Percentiles rank a stretch among this genome's conserved stretches.
Conservation (phyloP, 1,140 invertebrate genomes). For the Lerema accius region DNA sequence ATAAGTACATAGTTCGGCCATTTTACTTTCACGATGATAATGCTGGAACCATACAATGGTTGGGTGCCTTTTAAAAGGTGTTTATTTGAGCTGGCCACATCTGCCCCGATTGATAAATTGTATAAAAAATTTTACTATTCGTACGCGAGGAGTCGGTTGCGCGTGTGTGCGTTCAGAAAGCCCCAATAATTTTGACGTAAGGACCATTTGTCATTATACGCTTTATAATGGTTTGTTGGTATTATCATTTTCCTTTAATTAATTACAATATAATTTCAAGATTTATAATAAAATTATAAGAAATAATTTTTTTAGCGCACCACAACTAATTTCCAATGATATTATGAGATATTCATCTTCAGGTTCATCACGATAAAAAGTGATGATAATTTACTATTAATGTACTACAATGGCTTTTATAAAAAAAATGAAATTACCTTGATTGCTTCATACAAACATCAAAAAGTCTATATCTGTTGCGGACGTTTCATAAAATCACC, state of each 20-base stretch:
- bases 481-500: slow-evolving; percentile 6
- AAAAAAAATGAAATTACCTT: too few species aligned
- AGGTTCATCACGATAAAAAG: too few species aligned
- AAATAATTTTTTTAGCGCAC: too few species aligned
- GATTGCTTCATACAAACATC: too few species aligned
- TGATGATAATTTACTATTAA: too few species aligned
- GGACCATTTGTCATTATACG: slow-evolving; percentile 32
- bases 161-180: slow-evolving; percentile 51
- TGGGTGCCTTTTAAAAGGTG: slow-evolving; percentile 72
- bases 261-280: not conserved
- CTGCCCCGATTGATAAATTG: slow-evolving; percentile 78
- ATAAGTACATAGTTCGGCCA: slow-evolving; percentile 40
- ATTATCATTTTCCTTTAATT: not conserved
- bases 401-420: too few species aligned
- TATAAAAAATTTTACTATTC: slow-evolving; percentile 68
- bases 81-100: slow-evolving; percentile 70
- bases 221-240: not conserved
- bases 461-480: not conserved
- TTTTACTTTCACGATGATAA: slow-evolving; percentile 72
- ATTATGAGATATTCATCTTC: too few species aligned
- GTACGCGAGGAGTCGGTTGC: slow-evolving; percentile 41
- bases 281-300: too few species aligned
- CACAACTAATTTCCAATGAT: too few species aligned
- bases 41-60: slow-evolving; percentile 71
- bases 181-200: slow-evolving; percentile 33